A percentile compares a stretch with the other conserved stretches of the same genome.
Evolutionary conservation across 2,113 vertebrate genomes (phyloP).

Genomic region (Thamnophis sirtalis): DNA sequence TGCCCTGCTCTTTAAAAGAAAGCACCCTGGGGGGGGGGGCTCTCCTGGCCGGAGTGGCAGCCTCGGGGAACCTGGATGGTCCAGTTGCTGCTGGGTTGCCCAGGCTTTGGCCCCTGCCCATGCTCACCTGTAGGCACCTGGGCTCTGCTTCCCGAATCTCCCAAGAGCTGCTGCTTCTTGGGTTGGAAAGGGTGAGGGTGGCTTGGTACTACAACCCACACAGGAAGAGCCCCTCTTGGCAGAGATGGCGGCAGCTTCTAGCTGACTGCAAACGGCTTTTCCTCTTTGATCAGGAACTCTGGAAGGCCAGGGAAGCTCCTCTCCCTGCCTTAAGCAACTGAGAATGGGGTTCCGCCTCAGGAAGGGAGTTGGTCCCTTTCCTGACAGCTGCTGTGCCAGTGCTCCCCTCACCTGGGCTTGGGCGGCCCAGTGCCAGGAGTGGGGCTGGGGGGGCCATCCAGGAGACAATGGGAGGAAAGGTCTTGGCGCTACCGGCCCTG

Average conservation of each 20-base stretch:
- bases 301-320: background rate
- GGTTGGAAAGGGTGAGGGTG: background rate
- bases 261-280: background rate
- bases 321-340: background rate
- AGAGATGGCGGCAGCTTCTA: background rate
- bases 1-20: background rate
- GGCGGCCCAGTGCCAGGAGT: no score
- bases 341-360: background rate
- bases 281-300: background rate
- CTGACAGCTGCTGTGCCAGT: background rate
- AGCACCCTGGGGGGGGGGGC: background rate
- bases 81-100: background rate
- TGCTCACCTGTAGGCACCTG: background rate
- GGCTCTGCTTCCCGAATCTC: background rate
- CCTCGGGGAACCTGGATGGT: background rate
- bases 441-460: background rate
- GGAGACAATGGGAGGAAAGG: background rate
- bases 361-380: background rate
- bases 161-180: background rate
- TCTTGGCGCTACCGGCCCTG: background rate
- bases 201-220: background rate
- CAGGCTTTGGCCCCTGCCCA: background rate
- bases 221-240: background rate
- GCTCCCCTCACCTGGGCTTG: background rate
- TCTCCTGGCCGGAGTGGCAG: background rate